Conservation (phyloP, 1,140 invertebrate genomes). For the Pararge aegeria region DNA sequence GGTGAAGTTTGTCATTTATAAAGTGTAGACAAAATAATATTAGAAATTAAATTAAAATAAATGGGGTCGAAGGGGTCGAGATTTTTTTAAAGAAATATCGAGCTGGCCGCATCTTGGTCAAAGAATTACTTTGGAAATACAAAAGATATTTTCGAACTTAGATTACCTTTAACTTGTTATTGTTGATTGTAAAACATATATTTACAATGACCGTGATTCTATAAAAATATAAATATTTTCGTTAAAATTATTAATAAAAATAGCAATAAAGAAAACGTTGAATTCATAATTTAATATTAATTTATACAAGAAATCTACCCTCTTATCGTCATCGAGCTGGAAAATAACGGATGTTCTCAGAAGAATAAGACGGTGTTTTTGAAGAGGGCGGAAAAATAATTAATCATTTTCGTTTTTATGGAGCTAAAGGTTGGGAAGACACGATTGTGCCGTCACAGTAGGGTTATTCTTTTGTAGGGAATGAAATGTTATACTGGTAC, state of each 20-base stretch:
- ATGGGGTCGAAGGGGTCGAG: too few relatives aligned
- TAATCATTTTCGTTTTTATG: slow-evolving; percentile 74
- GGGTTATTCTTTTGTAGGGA: slow-evolving; percentile 52
- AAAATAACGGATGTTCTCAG: slow-evolving; percentile 78
- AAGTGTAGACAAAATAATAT: too few relatives aligned
- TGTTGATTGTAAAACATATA: too few relatives aligned
- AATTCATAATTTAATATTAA: slow-evolving; percentile 70
- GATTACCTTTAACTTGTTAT: too few relatives aligned
- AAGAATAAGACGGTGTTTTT: slow-evolving; percentile 75
- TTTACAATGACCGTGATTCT: too few relatives aligned
- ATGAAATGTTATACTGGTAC: slow-evolving; percentile 10
- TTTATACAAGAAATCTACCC: slow-evolving; percentile 67
- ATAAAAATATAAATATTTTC: too few relatives aligned
- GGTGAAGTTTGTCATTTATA: too few relatives aligned
- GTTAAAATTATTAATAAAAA: not conserved
- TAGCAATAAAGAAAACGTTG: slow-evolving; percentile 26
- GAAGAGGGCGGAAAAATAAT: slow-evolving; percentile 74
- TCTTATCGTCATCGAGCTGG: slow-evolving; percentile 69
- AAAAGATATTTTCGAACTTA: too few relatives aligned
- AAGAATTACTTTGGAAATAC: too few relatives aligned
- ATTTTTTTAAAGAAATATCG: too few relatives aligned
- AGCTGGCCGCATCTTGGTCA: too few relatives aligned
- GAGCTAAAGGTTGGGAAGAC: slow-evolving; percentile 62
- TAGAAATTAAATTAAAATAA: too few relatives aligned
- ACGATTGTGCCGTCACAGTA: slow-evolving; percentile 64